Evolutionary conservation across 2,113 vertebrate species (phyloP), one percentile per base, ranked within the genome.

Genomic region (Ptychochromis oligacanthus): DNA sequence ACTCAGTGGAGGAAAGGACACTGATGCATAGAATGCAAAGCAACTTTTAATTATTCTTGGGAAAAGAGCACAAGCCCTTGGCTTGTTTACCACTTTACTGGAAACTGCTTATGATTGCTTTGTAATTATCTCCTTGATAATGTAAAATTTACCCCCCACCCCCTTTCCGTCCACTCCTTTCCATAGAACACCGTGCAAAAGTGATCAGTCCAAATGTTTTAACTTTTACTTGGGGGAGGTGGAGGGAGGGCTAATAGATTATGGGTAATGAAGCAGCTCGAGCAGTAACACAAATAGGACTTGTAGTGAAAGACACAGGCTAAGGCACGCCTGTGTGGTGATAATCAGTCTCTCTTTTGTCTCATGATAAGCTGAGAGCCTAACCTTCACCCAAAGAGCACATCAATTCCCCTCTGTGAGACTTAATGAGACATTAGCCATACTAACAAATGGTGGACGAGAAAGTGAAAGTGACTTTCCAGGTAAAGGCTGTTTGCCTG

Each of bases 91-190:
- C 90, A 88, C 88, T 92, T 94, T 91, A 88, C 91, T 67, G 86
- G 90, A 94, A 94, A 94, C 87, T 64, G 91, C 84, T 91, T 92
- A 91, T 93, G 93, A 94, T 93, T 93, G 91, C 93, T 93, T 94
- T 93, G 91, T 93, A 94, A 93, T 94, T 91, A 95, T 94, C 91
- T 91, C 88, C 92, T 81, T 87, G 89, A 94, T 93, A 90, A 93
- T 93, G 91, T 92, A 92, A 90, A 93, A 93, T 87, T 57, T 83
- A 83, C 84, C 90, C 90, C 86, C 76, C 85, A 40, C 77, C 85
- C 83, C 85, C 77, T 83, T 80, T 82, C 59, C 9, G 46, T 88
- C 90, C 90, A 86, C 79, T 90, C 82, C 84, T 88, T 75, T 80
- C 60, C 57, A 7, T 49, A 75, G 60, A 90, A 77, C 75, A 55